These are phyloP conservation scores for Rhagoletis pomonella DNA, from an alignment of 1,140 invertebrate genomes.

Conservation along the genomic window DNA sequence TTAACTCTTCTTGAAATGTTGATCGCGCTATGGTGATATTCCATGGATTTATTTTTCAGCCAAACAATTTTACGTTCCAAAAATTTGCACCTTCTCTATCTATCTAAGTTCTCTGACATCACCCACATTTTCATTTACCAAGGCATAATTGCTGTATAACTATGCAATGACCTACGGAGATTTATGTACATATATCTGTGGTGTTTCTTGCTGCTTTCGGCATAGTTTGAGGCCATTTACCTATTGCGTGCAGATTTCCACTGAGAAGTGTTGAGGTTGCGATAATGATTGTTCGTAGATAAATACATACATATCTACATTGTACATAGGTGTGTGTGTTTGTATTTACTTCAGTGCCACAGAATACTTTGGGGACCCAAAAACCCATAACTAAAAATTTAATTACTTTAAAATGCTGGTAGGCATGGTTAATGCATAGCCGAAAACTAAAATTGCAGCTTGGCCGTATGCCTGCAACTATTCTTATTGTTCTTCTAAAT, in stretches of 20 bases:
- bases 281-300: slow-evolving; percentile 36
- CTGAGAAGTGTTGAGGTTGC: background rate
- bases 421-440: no score
- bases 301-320: background rate
- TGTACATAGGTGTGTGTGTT: no score
- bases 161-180: background rate
- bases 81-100: no score
- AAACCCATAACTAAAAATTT: slow-evolving; percentile 69
- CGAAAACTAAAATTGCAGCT: no score
- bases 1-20: no score
- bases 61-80: no score
- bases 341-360: background rate
- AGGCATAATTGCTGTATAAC: background rate
- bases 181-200: background rate
- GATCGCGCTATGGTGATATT: no score
- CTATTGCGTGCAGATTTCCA: no score
- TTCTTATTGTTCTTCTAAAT: no score
- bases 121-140: background rate
- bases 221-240: background rate
- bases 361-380: background rate
- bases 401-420: slow-evolving; percentile 64
- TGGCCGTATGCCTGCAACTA: no score
- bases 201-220: background rate
- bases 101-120: no score
- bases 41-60: no score